Evolutionary conservation across 2,113 vertebrate species (phyloP).

Genomic region (Odobenus rosmarus): DNA sequence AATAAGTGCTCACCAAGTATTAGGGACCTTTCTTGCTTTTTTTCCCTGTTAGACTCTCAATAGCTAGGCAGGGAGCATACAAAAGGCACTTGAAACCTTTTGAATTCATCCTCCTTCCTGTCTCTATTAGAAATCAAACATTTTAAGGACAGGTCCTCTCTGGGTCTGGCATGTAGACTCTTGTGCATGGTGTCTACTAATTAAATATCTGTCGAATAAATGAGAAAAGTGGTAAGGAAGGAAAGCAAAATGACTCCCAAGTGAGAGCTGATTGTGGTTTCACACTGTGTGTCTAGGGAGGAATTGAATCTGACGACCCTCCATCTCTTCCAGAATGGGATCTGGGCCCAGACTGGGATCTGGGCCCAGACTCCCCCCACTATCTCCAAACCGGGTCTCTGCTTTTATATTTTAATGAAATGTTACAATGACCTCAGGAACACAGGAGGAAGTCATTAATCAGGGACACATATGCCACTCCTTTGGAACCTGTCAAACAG

Average conservation of each 20-base stretch:
- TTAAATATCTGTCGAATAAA: neutral
- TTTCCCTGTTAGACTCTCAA: neutral
- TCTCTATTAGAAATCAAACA: neutral
- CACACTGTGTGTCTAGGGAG: neutral
- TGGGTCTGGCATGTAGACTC: neutral
- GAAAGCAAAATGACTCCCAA: neutral
- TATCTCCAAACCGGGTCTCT: neutral
- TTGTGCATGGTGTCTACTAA: neutral
- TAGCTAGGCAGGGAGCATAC: neutral
- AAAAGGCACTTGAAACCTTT: neutral
- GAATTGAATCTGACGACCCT: neutral
- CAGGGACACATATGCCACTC: neutral
- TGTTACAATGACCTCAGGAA: neutral
- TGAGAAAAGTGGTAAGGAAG: neutral
- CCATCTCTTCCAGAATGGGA: neutral
- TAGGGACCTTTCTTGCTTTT: neutral
- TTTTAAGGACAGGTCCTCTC: neutral
- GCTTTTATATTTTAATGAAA: conserved; percentile 23
- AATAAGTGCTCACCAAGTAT: neutral
- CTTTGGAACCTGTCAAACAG: conserved; percentile 31
- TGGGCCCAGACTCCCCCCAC: neutral
- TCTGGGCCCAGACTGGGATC: neutral
- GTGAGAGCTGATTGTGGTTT: neutral
- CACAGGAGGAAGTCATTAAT: neutral
- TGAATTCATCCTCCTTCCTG: neutral